Conservation (phyloP, 2,888 invertebrate species). For the Aquatica leii region DNA sequence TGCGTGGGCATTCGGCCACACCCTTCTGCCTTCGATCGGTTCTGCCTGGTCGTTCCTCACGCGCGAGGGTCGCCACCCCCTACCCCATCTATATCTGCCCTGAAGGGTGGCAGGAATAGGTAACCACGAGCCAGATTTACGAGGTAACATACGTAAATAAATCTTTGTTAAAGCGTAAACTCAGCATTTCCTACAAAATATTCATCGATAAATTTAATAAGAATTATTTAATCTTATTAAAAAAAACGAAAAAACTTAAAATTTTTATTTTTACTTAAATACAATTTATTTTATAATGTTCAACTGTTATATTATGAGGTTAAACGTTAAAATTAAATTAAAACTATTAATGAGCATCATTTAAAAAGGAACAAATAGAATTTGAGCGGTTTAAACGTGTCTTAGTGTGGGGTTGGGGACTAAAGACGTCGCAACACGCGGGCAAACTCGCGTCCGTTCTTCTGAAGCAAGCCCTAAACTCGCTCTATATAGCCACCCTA, state of each 20-base stretch:
- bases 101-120: conserved; percentile 44
- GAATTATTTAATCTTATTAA: too few species aligned
- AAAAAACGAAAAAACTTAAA: not conserved
- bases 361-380: conserved; percentile 13
- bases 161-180: conserved; percentile 20
- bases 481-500: conserved; percentile 37
- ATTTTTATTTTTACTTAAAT: too few species aligned
- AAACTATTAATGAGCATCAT: conserved; percentile 15
- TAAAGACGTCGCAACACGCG: conserved; percentile 47
- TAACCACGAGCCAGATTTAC: conserved; percentile 51
- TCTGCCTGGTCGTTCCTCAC: conserved; percentile 61
- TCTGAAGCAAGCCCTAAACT: conserved; percentile 43
- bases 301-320: too few species aligned
- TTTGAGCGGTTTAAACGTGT: conserved; percentile 35
- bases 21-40: conserved; percentile 61
- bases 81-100: conserved; percentile 48
- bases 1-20: conserved; percentile 60
- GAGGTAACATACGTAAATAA: conserved; percentile 36
- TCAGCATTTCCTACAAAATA: not conserved
- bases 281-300: too few species aligned
- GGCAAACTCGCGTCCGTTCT: conserved; percentile 46
- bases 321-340: too few species aligned
- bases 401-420: conserved; percentile 38
- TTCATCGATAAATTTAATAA: too few species aligned
- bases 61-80: conserved; percentile 57